Percentiles rank a stretch among this genome's conserved stretches.
phyloP scores from a whole-genome alignment of 1,140 invertebrate species.

The Nixonia krombeini region DNA sequence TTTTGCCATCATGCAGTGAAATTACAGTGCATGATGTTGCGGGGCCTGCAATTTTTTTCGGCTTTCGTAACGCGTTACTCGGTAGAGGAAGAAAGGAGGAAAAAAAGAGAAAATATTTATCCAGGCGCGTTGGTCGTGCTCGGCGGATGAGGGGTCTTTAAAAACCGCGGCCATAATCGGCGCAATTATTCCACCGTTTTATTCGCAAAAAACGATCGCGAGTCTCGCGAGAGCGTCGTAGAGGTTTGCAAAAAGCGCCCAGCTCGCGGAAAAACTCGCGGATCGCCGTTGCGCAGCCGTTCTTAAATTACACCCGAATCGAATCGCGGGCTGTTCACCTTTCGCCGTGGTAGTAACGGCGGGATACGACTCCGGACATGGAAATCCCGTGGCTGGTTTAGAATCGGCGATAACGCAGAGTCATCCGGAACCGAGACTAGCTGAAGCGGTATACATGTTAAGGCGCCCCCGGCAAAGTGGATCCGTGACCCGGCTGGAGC shows the following conservation, averaged over 20 bases:
- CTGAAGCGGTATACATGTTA: constrained; percentile 57
- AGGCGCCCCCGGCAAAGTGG: constrained; percentile 50
- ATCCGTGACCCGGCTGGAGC: constrained; percentile 41
- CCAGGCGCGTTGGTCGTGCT: too few species aligned
- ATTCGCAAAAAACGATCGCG: too few species aligned
- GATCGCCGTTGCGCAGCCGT: too few species aligned
- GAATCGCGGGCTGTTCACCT: constrained; percentile 11
- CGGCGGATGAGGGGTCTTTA: too few species aligned
- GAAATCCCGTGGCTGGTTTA: constrained; percentile 66
- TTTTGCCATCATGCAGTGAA: constrained; percentile 17
- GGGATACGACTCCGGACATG: constrained; percentile 58
- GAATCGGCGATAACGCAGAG: constrained; percentile 63
- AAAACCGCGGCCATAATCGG: too few species aligned
- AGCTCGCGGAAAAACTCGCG: too few species aligned
- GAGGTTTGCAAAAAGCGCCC: too few species aligned
- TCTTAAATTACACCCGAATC: constrained; percentile 2
- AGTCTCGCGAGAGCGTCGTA: too few species aligned
- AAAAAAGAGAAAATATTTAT: too few species aligned
- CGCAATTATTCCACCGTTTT: too few species aligned
- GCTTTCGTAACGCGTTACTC: not conserved
- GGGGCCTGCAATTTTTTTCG: constrained; percentile 38
- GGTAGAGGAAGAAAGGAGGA: too few species aligned
- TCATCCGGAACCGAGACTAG: constrained; percentile 54
- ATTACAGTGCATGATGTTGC: constrained; percentile 17
- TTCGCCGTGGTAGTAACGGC: constrained; percentile 43